phyloP scores from a whole-genome alignment of 2,888 invertebrate genomes.

The Perizoma flavofasciatum region DNA sequence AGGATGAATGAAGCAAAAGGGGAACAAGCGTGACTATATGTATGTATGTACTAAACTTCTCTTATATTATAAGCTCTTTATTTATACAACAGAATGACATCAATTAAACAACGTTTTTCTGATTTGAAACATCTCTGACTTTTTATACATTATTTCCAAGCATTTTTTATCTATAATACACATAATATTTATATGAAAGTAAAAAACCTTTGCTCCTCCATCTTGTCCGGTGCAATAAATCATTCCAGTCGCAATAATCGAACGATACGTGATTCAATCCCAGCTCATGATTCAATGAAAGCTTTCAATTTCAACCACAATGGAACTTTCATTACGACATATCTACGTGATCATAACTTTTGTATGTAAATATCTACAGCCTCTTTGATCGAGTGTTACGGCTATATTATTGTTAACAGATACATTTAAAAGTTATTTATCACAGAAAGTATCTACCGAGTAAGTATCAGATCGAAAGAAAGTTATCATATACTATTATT shows the following conservation, averaged over 20 bases:
- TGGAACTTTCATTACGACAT: constrained; percentile 19
- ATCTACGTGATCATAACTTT: constrained; percentile 3
- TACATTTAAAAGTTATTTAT: constrained; percentile 9
- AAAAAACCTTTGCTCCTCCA: not conserved
- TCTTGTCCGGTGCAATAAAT: constrained; percentile 6
- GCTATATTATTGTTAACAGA: not conserved
- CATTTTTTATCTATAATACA: too few relatives aligned
- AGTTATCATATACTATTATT: too few relatives aligned
- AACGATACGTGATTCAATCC: constrained; percentile 33
- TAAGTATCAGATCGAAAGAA: too few relatives aligned
- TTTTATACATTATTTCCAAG: too few relatives aligned
- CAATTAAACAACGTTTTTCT: too few relatives aligned
- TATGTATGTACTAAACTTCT: too few relatives aligned
- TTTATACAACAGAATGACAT: too few relatives aligned
- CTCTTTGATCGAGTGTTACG: constrained; percentile 6
- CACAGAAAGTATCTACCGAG: not conserved
- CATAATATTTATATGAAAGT: too few relatives aligned
- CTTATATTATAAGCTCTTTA: too few relatives aligned
- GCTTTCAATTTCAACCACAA: constrained; percentile 36
- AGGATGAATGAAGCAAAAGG: too few relatives aligned
- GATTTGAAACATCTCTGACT: too few relatives aligned
- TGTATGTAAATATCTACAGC: constrained; percentile 17
- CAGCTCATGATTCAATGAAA: constrained; percentile 30
- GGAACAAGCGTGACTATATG: too few relatives aligned
- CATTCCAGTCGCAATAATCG: constrained; percentile 5